These are phyloP conservation scores for Physella acuta DNA, from an alignment of 1,140 invertebrate species.

Conservation along the genomic window DNA sequence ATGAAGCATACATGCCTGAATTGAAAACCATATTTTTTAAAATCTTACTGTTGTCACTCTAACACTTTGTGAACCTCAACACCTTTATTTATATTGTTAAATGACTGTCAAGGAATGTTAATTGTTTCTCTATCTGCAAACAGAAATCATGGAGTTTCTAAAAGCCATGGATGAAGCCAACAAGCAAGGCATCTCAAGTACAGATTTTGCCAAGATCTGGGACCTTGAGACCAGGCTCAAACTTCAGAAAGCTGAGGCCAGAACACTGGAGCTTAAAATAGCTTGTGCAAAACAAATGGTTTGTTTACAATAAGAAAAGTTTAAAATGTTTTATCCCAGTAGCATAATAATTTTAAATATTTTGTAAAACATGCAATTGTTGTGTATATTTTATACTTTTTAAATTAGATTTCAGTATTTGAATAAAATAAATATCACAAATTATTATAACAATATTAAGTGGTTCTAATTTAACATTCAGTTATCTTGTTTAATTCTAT, in stretches of 20 bases:
- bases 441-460: background rate
- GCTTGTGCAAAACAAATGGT: background rate
- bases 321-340: too few relatives aligned
- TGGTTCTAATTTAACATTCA: background rate
- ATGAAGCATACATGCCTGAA: too few relatives aligned
- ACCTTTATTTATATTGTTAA: too few relatives aligned
- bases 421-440: background rate
- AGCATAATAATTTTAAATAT: too few relatives aligned
- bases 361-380: too few relatives aligned
- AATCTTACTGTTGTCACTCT: too few relatives aligned
- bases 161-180: background rate
- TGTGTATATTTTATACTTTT: background rate
- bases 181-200: background rate
- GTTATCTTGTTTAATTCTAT: background rate
- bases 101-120: too few relatives aligned
- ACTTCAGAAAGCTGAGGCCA: background rate
- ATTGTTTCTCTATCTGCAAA: too few relatives aligned
- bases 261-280: background rate
- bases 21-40: too few relatives aligned
- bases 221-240: background rate
- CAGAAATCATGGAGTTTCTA: background rate
- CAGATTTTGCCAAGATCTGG: background rate
- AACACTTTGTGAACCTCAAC: too few relatives aligned
- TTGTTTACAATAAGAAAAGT: background rate
- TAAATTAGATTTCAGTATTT: background rate